Base-by-base conservation (phyloP, 2,888 invertebrate genomes). In the Amorpha juglandis region DNA sequence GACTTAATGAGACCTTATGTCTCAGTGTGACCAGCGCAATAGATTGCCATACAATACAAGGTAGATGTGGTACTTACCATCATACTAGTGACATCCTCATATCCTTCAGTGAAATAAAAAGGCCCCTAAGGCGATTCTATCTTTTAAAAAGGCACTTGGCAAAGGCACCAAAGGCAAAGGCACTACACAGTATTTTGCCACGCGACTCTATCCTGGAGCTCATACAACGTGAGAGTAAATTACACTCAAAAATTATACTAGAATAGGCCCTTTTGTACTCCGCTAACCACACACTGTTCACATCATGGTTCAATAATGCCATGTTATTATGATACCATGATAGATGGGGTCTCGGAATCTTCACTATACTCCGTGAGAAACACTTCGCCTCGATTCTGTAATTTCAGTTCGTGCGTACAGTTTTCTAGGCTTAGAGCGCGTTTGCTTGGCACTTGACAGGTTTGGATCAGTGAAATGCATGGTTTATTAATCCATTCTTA, bases 351-450 rank as follows among this genome's bases (percentile, higher is more conserved):
- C 33, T 33, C 19, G 42, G 19, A 58, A 42, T 55, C 55, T 55
- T 42, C 58, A 3, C 52, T 27, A 19, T 27, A 38, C 58, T 58
- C 45, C 58, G 58, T 58, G 58, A 58, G 58, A 58, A 58, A 58
- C 19, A 6, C 58, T 58, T 58, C 53, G 35, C 53, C 33, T 53
- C 19, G 19, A 38, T 58, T n/a, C 38, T 11, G 19, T 55, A 58
- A 58, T 58, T 58, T 58, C 19, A 19, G 38, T 42, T 19, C 42
- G 58, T 38, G 38, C 38, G 1, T 52, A 14, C 21, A 33, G 33
- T 53, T 33, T 53, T 19, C 19, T 50, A 19, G 27, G 52, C 6
- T 50, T 45, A 11, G 19, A 19, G 27, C n/a, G 12, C 14, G 14
- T 33, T 38, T 38, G 35, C 16, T 42, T n/a, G 14, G 16, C 9